Evolutionary conservation across 2,888 invertebrate species (phyloP).

Genomic region (Phrixothrix hirtus): DNA sequence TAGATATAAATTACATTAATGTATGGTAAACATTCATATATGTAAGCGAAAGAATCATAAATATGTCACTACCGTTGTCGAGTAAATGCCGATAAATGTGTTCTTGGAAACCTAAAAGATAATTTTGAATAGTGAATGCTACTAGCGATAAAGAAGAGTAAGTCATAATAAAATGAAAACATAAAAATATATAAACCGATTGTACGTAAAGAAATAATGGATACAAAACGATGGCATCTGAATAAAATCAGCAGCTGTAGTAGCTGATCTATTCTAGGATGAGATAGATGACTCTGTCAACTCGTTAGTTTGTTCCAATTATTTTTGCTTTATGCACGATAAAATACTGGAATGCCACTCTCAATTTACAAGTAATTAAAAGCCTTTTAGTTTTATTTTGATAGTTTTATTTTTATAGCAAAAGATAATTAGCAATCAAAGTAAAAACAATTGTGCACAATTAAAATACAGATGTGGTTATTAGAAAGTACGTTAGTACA

Average conservation of each 20-base stretch:
- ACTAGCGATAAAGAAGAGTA: constrained; percentile 12
- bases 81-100: constrained; percentile 58
- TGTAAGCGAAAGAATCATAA: constrained; percentile 56
- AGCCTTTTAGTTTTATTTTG: constrained; percentile 28
- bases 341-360: constrained; percentile 48
- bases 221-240: constrained; percentile 24
- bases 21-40: constrained; percentile 58
- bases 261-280: constrained; percentile 50
- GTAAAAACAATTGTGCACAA: constrained; percentile 21
- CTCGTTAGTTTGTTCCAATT: constrained; percentile 52
- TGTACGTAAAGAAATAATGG: constrained; percentile 20
- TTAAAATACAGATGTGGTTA: constrained; percentile 17
- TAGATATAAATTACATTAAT: constrained; percentile 58
- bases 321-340: constrained; percentile 53
- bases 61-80: constrained; percentile 58
- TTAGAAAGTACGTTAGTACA: constrained; percentile 8
- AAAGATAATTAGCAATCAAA: constrained; percentile 22
- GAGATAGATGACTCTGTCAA: constrained; percentile 49
- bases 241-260: constrained; percentile 48
- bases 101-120: constrained; percentile 52
- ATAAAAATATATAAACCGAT: constrained; percentile 13
- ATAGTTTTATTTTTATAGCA: constrained; percentile 31
- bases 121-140: constrained; percentile 26
- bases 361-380: constrained; percentile 38
- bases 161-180: not conserved